Percentiles rank a stretch among this genome's conserved stretches.
Evolutionary conservation across 2,888 invertebrate species (phyloP).

Genomic region (Hecatera dysodea): DNA sequence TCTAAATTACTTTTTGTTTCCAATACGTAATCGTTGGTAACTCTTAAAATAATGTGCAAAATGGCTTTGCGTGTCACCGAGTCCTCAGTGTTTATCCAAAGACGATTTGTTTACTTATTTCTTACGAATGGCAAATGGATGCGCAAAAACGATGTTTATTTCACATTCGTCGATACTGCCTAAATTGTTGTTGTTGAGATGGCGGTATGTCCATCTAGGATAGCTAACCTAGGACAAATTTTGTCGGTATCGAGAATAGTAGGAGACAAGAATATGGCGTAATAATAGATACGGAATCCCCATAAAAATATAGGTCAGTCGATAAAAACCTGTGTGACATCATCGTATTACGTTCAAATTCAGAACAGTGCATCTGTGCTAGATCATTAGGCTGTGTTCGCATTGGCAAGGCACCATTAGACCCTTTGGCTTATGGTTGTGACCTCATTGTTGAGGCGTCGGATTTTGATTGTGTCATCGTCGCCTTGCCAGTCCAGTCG

Average conservation of each 20-base stretch:
- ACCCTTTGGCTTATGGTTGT: slow-evolving; percentile 37
- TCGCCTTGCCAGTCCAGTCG: slow-evolving; percentile 21
- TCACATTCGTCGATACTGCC: not conserved
- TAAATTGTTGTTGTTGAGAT: not conserved
- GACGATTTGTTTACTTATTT: slow-evolving; percentile 21
- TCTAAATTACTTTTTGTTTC: slow-evolving; percentile 29
- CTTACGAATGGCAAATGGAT: slow-evolving; percentile 15
- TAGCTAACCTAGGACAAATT: not conserved
- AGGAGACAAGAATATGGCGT: too few species aligned
- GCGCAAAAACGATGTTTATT: slow-evolving; percentile 3
- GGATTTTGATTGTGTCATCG: slow-evolving; percentile 46
- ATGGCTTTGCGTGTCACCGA: slow-evolving; percentile 15
- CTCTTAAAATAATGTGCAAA: slow-evolving; percentile 33
- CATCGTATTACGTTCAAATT: slow-evolving; percentile 21
- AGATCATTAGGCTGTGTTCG: slow-evolving; percentile 22
- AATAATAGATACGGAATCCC: not conserved
- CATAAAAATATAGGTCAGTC: slow-evolving; percentile 20
- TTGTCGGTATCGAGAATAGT: not conserved
- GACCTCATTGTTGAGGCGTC: slow-evolving; percentile 47
- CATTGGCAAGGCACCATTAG: slow-evolving; percentile 32
- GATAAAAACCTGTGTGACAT: slow-evolving; percentile 31
- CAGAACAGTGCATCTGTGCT: slow-evolving; percentile 31
- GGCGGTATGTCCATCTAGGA: not conserved
- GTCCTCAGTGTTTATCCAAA: slow-evolving; percentile 19
- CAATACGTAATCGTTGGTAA: slow-evolving; percentile 9